Base-by-base conservation (phyloP, 2,113 vertebrate species). In the Electrona antarctica region DNA sequence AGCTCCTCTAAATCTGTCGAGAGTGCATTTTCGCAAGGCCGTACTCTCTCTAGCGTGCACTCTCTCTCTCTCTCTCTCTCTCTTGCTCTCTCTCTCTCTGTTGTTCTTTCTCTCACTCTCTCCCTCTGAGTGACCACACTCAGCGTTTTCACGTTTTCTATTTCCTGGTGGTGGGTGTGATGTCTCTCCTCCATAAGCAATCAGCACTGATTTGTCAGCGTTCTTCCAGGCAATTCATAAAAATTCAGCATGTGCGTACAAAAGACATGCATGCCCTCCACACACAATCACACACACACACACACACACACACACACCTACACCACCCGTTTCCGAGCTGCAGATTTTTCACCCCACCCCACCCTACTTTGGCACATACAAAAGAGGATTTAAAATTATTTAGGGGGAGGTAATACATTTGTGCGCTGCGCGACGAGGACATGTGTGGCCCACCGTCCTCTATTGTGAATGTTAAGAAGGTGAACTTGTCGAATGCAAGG, bases 161-260 rank as follows among this genome's bases (percentile, higher is more conserved):
- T 92, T 84, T 92, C 87, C 90, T 93, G 89, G 33, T 41, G 33
- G 33, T 91, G 91, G 89, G 91, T 92, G 92, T 89, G 87, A 92
- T 93, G 91, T 93, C 90, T 92, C 85, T 90, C 85, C 90, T 91
- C 86, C 79, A 84, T 83, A 87, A 94, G 94, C 94, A 92, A 91
- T 84, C 91, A 92, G 92, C 91, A 90, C 92, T 92, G 90, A 94
- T 93, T 91, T 90, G 90, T 93, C 87, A 86, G 93, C 92, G 85
- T 90, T 88, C 89, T 93, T 90, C 79, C 66, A 74, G 85, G 89
- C 90, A 66, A 93, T 92, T 93, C 90, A 92, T 93, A 92, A 91
- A 92, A 92, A 92, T 90, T 92, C 90, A 90, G 88, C 89, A 83
- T 84, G 86, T 82, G 83, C 85, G 81, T 88, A 91, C 90, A 91